Base-by-base conservation (phyloP, 2,888 invertebrate genomes). In the Drosophila histrio region DNA sequence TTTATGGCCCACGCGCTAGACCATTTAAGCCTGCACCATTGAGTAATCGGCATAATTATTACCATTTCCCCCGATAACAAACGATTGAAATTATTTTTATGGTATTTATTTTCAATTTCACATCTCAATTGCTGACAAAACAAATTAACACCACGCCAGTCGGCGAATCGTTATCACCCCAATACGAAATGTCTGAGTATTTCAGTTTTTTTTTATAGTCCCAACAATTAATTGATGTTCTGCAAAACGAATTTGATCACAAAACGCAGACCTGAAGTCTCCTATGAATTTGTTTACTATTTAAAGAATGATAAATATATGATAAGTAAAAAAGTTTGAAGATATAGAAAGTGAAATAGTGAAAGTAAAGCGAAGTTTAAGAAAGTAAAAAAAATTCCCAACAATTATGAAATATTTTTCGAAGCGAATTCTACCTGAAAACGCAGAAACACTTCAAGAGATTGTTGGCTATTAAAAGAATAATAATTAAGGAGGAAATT, bases 31-130 rank as follows among this genome's bases (percentile, higher is more conserved):
- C 34, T 17, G 5, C 21, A 21, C 53, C 17, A 64, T 60, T 54
- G 32, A 26, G 38, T 32, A 24, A 50, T 39, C 53, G 54, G 30
- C 34, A 30, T 56, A 75, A 82, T 77, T 70, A 79, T 38, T 24
- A 13, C 50, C 49, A 15, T 53, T 32, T 59, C 56, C 61, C 56
- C 59, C 47, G 63, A 73, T 85, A 78, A 65, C 57, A 32, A 44
- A 63, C 32, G 17, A 30, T 54, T 53, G 11, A 43, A 38, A 17
- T 26, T 13, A 15, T 32, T 21, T 58, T 36, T 59, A 58, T 74
- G 70, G 65, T 56, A 58, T 81, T 87, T 78, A 66, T 66, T 78
- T 87, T 77, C 82, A 78, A 85, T 78, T 80, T 65, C 34, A 57
- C 38, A 81, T 64, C 62, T 49, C 44, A 63, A 59, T 53, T 65